A percentile compares a stretch with the other conserved stretches of the same genome.
Conservation (phyloP, 2,888 invertebrate genomes). For the Spicauda simplicius region DNA sequence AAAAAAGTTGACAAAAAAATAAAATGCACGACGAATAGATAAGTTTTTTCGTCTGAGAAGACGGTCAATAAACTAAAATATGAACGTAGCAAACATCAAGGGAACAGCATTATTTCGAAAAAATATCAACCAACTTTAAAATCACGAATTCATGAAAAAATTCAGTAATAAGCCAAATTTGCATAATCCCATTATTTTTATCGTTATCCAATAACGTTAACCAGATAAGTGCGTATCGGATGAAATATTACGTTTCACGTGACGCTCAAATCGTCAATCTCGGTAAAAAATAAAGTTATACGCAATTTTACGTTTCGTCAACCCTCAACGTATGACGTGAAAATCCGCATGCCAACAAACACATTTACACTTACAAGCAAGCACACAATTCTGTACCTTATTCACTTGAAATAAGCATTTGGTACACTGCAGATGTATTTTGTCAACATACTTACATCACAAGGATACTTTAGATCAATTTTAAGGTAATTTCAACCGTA, state of each 20-base stretch:
- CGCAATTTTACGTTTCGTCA: constrained; percentile 78
- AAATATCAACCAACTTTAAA: background rate
- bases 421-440: background rate
- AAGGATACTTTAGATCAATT: background rate
- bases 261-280: constrained; percentile 74
- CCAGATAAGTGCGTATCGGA: constrained; percentile 59
- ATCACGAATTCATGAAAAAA: background rate
- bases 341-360: constrained; percentile 53
- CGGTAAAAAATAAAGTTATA: constrained; percentile 79
- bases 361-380: background rate
- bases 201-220: constrained; percentile 54
- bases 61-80: too few relatives aligned
- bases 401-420: constrained; percentile 16
- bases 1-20: too few relatives aligned
- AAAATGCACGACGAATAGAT: too few relatives aligned
- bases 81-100: too few relatives aligned
- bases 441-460: constrained; percentile 13
- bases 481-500: constrained; percentile 45
- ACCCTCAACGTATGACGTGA: constrained; percentile 66
- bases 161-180: constrained; percentile 13
- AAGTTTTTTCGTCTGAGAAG: too few relatives aligned
- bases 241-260: constrained; percentile 58
- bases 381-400: constrained; percentile 45
- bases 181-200: constrained; percentile 35
- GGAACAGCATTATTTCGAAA: too few relatives aligned